Conservation (phyloP, 2,888 invertebrate genomes). For the Pimpla rufipes region DNA sequence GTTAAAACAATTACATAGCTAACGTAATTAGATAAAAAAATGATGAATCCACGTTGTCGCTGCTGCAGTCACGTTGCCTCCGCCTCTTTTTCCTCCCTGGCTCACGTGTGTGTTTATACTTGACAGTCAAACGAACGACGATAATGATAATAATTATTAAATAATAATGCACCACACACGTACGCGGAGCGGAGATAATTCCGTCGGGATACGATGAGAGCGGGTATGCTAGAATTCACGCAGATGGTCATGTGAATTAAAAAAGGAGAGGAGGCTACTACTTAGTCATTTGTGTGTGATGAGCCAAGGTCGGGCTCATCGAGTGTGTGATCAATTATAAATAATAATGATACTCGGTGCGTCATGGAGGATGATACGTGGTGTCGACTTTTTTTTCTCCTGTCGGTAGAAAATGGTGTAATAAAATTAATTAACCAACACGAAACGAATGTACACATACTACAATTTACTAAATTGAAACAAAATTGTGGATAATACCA, state of each 20-base stretch:
- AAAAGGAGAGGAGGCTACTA: conserved; percentile 23
- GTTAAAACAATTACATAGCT: conserved; percentile 16
- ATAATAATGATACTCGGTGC: conserved; percentile 34
- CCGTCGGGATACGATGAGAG: conserved; percentile 18
- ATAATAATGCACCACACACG: conserved; percentile 39
- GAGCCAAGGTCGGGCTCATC: conserved; percentile 59
- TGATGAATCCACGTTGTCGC: conserved; percentile 36
- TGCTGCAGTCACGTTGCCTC: conserved; percentile 17
- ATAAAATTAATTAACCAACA: too few species aligned
- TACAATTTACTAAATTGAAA: too few species aligned
- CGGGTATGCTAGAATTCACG: conserved; percentile 21
- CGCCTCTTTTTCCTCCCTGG: conserved; percentile 1
- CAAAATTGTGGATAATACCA: too few species aligned
- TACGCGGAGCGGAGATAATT: conserved; percentile 29
- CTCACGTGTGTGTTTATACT: conserved; percentile 13
- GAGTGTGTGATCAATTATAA: conserved; percentile 61
- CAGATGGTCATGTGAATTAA: background rate
- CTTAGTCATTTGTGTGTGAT: conserved; percentile 46
- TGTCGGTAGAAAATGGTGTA: too few species aligned
- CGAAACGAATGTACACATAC: too few species aligned
- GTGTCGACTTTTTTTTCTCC: background rate
- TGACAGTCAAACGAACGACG: conserved; percentile 26
- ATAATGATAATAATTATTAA: conserved; percentile 57
- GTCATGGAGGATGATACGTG: conserved; percentile 35
- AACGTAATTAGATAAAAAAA: conserved; percentile 4